Base-by-base conservation (phyloP, 2,888 invertebrate genomes). In the Troides oblongomaculatus region DNA sequence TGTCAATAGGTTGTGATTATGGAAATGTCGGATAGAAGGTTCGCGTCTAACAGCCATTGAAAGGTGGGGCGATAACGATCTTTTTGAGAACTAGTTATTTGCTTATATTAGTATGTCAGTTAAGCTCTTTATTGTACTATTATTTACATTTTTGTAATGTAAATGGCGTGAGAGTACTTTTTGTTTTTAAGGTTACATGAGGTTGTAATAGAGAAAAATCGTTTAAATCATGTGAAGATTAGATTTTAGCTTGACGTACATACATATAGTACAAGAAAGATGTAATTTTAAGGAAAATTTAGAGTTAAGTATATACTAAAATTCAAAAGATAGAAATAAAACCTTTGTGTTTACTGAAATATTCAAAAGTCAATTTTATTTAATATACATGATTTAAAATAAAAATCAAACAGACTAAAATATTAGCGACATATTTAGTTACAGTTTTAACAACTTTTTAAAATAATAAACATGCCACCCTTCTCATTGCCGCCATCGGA, bases 1-100 rank as follows among this genome's bases (percentile, higher is more conserved):
- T 75, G 74, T 75, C 75, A 76, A 74, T 74, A 70, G 69, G 73
- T 72, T 64, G 53, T 62, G 72, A 67, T 71, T 72, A 73, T 74
- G 71, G 68, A 70, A 72, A 71, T 62, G 72, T 68, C 61, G 66
- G 71, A 70, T 71, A 72, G 66, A 58, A 68, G 70, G 65, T 62
- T 68, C 67, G 68, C 59, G 66, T 72, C 64, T 59, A 64, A 72
- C 68, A 71, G 60, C 68, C 70, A 46, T 63, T 69, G 68, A 68
- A 58, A 63, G 69, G 56, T 69, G 25, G 66, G 36, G 46, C 39
- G 23, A 68, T 68, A 39, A n/a, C 46, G n/a, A 62, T 68, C 56
- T 50, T 56, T 46, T 36, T 30, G 56, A 30, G 63, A 63, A 68
- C 68, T 50, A 63, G 62, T 68, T 63, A 61, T 66, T 66, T 61